Evolutionary conservation across 2,113 vertebrate species (phyloP).

Genomic region (Cavia aperea): DNA sequence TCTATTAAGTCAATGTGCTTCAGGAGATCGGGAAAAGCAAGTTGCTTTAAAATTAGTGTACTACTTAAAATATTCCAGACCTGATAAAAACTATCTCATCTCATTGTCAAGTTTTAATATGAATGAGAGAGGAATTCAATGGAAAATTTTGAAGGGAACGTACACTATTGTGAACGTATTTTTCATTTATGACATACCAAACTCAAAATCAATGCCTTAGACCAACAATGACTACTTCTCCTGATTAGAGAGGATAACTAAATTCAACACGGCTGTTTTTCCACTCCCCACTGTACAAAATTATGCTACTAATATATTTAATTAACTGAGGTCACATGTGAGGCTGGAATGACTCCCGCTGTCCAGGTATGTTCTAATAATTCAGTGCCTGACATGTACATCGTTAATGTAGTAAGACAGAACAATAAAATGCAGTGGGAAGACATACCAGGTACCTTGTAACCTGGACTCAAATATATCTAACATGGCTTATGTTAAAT

Average conservation of each 20-base stretch:
- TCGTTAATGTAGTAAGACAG: not conserved
- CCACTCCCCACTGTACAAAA: accelerated
- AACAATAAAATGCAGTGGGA: not conserved
- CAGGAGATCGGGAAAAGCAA: not conserved
- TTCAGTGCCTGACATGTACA: accelerated
- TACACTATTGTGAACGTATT: not conserved
- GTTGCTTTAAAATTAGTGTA: not conserved
- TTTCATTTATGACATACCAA: not conserved
- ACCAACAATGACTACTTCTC: not conserved
- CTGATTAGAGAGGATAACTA: not conserved
- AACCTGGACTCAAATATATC: not conserved
- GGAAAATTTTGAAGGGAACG: not conserved
- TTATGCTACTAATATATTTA: not conserved
- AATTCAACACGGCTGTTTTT: not conserved
- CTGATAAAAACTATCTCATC: not conserved
- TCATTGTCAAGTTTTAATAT: not conserved
- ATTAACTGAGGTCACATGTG: not conserved
- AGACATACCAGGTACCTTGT: not conserved
- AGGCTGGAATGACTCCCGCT: not conserved
- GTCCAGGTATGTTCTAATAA: not conserved
- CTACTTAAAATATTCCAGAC: not conserved
- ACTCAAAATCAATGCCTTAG: not conserved
- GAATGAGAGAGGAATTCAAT: not conserved
- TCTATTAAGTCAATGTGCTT: slow-evolving; percentile 16
- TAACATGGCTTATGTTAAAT: not conserved